A percentile compares a stretch with the other conserved stretches of the same genome.
These are phyloP conservation scores for Chaenogobius annularis DNA, from an alignment of 2,113 vertebrate species.

Conservation along the genomic window DNA sequence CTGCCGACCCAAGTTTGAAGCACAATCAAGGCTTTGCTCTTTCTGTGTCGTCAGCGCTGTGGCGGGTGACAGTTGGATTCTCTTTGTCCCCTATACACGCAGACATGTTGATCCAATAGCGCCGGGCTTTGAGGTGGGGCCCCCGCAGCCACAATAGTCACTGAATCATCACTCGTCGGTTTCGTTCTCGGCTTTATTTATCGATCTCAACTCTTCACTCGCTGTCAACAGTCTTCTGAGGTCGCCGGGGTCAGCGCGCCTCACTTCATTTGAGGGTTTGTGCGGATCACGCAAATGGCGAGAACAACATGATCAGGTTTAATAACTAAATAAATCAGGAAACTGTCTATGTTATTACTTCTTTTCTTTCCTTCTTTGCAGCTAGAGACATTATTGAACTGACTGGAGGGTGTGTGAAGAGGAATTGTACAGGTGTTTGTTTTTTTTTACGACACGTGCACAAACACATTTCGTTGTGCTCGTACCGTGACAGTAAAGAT, in stretches of 20 bases:
- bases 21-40: not conserved
- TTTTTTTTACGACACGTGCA: no score
- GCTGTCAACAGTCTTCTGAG: conserved; percentile 43
- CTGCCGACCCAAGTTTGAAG: conserved; percentile 10
- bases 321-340: no score
- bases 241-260: conserved; percentile 41
- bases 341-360: no score
- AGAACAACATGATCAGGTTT: not conserved
- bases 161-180: conserved; percentile 41
- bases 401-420: no score
- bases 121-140: conserved; percentile 16
- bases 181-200: conserved; percentile 41
- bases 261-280: conserved; percentile 27
- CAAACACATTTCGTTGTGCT: no score
- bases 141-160: conserved; percentile 26
- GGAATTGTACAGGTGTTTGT: no score
- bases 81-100: conserved; percentile 19
- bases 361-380: no score
- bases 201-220: conserved; percentile 27
- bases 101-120: conserved; percentile 55
- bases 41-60: conserved; percentile 13
- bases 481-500: no score
- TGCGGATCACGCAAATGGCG: conserved; percentile 25
- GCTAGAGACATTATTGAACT: no score
- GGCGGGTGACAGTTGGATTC: conserved; percentile 7